A percentile compares a stretch with the other conserved stretches of the same genome.
Conservation (phyloP, 2,888 invertebrate genomes). For the Meiosimyza platycephala region DNA sequence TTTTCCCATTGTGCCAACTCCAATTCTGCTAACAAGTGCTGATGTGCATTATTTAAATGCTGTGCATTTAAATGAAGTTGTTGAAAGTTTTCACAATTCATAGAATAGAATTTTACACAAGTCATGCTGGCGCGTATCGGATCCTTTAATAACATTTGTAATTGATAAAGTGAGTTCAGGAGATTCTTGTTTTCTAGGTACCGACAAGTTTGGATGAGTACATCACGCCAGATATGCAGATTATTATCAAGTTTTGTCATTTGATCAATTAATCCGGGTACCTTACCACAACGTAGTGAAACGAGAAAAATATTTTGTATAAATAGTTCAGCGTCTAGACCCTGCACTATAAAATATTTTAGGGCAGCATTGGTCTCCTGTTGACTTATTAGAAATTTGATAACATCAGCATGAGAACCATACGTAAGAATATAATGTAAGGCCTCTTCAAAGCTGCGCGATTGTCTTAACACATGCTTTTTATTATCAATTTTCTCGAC, state of each 20-base stretch:
- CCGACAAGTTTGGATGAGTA: slow-evolving; percentile 77
- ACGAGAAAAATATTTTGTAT: slow-evolving; percentile 78
- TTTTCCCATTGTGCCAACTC: slow-evolving; percentile 71
- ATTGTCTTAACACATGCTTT: slow-evolving; percentile 50
- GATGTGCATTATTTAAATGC: slow-evolving; percentile 71
- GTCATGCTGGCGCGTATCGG: slow-evolving; percentile 83
- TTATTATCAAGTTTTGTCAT: slow-evolving; percentile 76
- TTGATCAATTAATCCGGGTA: slow-evolving; percentile 72
- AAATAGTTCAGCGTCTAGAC: slow-evolving; percentile 77
- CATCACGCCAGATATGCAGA: slow-evolving; percentile 77
- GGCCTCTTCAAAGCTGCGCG: slow-evolving; percentile 80
- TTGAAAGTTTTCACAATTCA: slow-evolving; percentile 71
- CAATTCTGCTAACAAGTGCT: slow-evolving; percentile 75
- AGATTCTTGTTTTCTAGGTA: slow-evolving; percentile 77
- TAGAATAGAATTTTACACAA: slow-evolving; percentile 80
- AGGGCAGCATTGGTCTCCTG: slow-evolving; percentile 77
- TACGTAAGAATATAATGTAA: slow-evolving; percentile 84
- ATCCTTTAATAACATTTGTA: slow-evolving; percentile 79
- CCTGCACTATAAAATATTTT: slow-evolving; percentile 76
- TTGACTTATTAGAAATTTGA: slow-evolving; percentile 82
- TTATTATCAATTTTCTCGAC: slow-evolving; percentile 32
- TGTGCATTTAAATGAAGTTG: slow-evolving; percentile 70
- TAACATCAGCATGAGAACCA: slow-evolving; percentile 79
- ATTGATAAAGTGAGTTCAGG: slow-evolving; percentile 78
- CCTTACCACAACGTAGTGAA: slow-evolving; percentile 74